phyloP scores from a whole-genome alignment of 2,113 vertebrate genomes.

The Argyrosomus japonicus region DNA sequence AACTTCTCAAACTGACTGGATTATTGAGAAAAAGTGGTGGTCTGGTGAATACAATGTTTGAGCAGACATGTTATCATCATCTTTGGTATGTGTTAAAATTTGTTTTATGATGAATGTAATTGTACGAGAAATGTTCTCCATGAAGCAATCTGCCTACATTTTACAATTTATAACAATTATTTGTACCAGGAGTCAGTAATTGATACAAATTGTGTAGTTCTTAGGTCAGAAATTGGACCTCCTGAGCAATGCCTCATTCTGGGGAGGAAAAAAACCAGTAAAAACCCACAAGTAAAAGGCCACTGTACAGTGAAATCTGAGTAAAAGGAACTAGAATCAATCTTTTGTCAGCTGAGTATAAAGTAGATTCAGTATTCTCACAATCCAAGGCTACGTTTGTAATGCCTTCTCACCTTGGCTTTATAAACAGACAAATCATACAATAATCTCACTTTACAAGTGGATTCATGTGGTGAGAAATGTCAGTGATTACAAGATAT shows the following conservation, averaged over 20 bases:
- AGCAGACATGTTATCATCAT: background rate
- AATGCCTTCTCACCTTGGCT: slow-evolving; percentile 26
- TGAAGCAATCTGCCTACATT: background rate
- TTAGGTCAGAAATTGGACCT: background rate
- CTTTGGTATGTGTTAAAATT: background rate
- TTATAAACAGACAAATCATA: slow-evolving; percentile 35
- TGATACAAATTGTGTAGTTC: background rate
- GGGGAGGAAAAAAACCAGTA: background rate
- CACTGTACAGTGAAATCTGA: background rate
- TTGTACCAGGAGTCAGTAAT: background rate
- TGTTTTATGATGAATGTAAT: background rate
- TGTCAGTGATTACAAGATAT: slow-evolving; percentile 24
- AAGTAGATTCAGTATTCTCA: slow-evolving; percentile 21
- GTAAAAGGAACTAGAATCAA: background rate
- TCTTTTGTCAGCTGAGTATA: slow-evolving; percentile 1
- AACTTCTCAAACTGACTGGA: background rate
- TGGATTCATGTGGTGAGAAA: slow-evolving; percentile 30
- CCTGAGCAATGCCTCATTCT: background rate
- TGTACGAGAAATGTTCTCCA: background rate
- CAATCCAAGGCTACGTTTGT: slow-evolving; percentile 37
- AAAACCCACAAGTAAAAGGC: background rate
- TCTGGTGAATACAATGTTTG: background rate
- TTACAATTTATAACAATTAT: background rate
- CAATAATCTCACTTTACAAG: slow-evolving; percentile 18
- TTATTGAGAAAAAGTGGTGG: background rate